These are phyloP conservation scores for Sclerodermus sp. DNA, from an alignment of 2,888 invertebrate species.

Conservation along the genomic window DNA sequence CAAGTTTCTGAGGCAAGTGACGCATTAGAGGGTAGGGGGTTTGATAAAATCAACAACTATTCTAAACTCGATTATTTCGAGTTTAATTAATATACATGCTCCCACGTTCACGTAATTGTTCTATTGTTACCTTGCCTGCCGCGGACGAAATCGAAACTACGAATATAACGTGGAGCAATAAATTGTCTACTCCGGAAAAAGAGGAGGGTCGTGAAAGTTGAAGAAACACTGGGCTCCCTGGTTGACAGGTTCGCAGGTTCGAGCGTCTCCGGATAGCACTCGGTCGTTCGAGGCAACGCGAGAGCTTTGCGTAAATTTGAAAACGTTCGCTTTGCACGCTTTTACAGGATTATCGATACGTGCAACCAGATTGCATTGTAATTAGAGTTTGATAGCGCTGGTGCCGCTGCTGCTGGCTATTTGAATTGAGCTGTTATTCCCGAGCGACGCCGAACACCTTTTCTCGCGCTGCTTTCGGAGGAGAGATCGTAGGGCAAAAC, in stretches of 20 bases:
- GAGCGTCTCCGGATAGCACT: no score
- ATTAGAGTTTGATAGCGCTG: conserved; percentile 46
- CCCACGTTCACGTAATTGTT: conserved; percentile 14
- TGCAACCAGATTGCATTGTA: conserved; percentile 25
- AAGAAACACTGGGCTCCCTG: no score
- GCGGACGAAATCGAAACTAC: no score
- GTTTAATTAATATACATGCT: conserved; percentile 16
- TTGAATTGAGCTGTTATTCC: conserved; percentile 41
- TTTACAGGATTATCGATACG: no score
- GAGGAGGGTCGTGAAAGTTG: no score
- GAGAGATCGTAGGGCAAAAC: conserved; percentile 40
- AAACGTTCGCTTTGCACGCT: no score
- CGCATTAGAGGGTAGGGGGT: background rate
- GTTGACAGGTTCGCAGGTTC: no score
- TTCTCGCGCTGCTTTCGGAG: conserved; percentile 27
- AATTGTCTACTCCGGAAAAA: no score
- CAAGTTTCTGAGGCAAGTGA: background rate
- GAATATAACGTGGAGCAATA: no score
- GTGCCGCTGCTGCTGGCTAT: conserved; percentile 43
- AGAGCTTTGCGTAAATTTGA: no score
- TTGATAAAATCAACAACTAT: conserved; percentile 11
- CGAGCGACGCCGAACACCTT: background rate
- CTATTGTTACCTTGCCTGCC: background rate
- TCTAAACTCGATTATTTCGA: conserved; percentile 14
- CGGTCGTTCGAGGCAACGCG: no score